Base-by-base conservation (phyloP, 2,113 vertebrate genomes). In the cattle (Bos taurus) region DNA sequence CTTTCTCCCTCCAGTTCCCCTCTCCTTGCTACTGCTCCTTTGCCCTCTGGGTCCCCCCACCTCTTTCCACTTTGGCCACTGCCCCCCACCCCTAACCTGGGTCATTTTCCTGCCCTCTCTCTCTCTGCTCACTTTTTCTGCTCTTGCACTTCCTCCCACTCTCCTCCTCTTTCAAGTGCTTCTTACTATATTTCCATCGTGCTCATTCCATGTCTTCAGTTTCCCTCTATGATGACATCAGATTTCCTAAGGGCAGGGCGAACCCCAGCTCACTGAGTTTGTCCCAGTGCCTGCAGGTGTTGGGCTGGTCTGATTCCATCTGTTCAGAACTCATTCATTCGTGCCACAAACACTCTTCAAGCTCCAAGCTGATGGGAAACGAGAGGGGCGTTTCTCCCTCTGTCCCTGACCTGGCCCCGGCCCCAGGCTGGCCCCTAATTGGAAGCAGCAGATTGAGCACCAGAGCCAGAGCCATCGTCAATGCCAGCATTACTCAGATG, bases 401-500 rank as follows among this genome's bases (percentile, higher is more conserved):
- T 28, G 12, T 33, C 26, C 43, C 88, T 64, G 56, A 95, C 93
- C 81, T 91, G 85, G 82, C 54, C 95, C 94, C 67, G 25, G 94
- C 85, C 92, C 67, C 88, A 96, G 64, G 33, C 30, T 83, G 85
- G 92, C 28, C 82, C 86, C 95, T 93, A 83, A 94, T 60, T 95
- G 81, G 86, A 97, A 95, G 97, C 94, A 97, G 88, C 67, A 95
- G 88, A 92, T 80, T 92, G n/a, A 94, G 56, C 48, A 67, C 74
- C 67, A 46, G 64, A 46, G 87, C 90, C 96, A 97, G 60, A 36
- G 50, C 64, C 43, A 56, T 43, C 43, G 33, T 36, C 62, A 43
- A 28, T 84, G 95, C 95, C 96, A 97, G 64, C 52, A 90, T 96
- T 96, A 81, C 93, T 97, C 96, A 97, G 89, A 82, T 93, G 26